phyloP scores from a whole-genome alignment of 2,888 invertebrate genomes.

The Apodemia duryi region DNA sequence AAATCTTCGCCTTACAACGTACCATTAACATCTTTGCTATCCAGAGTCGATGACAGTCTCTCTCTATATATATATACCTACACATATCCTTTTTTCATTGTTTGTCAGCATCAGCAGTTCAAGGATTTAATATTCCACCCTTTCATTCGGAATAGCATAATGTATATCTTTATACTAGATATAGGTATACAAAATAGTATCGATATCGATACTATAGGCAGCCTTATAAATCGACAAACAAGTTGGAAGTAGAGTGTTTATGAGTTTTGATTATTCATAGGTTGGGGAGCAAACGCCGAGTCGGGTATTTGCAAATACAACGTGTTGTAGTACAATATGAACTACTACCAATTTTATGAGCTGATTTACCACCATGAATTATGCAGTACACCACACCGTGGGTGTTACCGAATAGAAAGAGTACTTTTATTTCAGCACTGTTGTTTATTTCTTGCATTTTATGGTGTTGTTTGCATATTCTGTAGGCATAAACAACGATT shows the following conservation, averaged over 20 bases:
- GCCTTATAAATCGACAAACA: slow-evolving; percentile 7
- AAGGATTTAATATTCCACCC: too few relatives aligned
- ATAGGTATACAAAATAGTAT: too few relatives aligned
- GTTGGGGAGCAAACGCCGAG: slow-evolving; percentile 31
- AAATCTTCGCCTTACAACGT: too few relatives aligned
- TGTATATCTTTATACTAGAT: too few relatives aligned
- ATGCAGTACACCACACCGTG: neutral
- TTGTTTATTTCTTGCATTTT: slow-evolving; percentile 2
- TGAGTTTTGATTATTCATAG: slow-evolving; percentile 55
- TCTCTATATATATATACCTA: too few relatives aligned
- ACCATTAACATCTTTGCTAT: too few relatives aligned
- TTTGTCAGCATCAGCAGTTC: too few relatives aligned
- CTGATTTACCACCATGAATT: slow-evolving; percentile 6
- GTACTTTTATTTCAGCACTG: neutral
- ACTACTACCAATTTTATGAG: slow-evolving; percentile 6
- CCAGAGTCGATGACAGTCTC: too few relatives aligned
- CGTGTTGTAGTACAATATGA: slow-evolving; percentile 6
- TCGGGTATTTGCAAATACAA: slow-evolving; percentile 11
- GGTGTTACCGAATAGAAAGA: slow-evolving; percentile 8
- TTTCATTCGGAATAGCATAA: too few relatives aligned
- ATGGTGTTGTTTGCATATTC: slow-evolving; percentile 17
- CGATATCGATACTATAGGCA: slow-evolving; percentile 18
- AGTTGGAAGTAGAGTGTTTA: slow-evolving; percentile 45
- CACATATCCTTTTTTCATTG: too few relatives aligned
- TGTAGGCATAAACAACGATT: slow-evolving; percentile 16